Evolutionary conservation across 2,888 invertebrate species (phyloP).

Genomic region (Cephus pulcher): DNA sequence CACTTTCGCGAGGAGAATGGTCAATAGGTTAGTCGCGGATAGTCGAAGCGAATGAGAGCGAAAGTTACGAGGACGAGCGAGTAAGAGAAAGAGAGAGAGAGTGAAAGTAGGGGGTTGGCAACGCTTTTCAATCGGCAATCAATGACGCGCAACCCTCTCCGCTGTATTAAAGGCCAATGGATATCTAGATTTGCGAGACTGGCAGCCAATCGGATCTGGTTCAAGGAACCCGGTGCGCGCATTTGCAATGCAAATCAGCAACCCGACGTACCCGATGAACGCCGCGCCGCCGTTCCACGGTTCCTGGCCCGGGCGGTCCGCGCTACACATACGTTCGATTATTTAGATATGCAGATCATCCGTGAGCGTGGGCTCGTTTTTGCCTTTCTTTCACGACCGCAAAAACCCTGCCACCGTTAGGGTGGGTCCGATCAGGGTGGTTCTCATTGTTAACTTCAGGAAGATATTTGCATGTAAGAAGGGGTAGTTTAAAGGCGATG

Average conservation of each 20-base stretch:
- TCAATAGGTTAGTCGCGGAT: background rate
- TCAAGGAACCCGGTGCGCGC: conserved; percentile 63
- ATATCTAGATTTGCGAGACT: conserved; percentile 64
- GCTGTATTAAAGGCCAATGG: conserved; percentile 57
- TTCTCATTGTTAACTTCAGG: conserved; percentile 44
- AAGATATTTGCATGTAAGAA: conserved; percentile 49
- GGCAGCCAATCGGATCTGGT: conserved; percentile 65
- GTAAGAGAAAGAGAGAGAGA: conserved; percentile 16
- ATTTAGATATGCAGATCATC: conserved; percentile 67
- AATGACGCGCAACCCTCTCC: conserved; percentile 56
- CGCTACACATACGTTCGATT: conserved; percentile 61
- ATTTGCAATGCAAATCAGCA: conserved; percentile 65
- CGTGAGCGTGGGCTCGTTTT: conserved; percentile 23
- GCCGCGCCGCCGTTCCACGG: conserved; percentile 30
- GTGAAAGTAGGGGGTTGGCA: conserved; percentile 30
- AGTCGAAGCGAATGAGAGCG: conserved; percentile 22
- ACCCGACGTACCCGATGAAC: conserved; percentile 42
- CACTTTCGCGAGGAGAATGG: background rate
- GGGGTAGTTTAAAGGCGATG: conserved; percentile 18
- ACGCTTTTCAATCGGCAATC: conserved; percentile 61
- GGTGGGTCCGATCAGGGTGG: conserved; percentile 22
- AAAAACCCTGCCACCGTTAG: background rate
- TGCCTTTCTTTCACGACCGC: conserved; percentile 5
- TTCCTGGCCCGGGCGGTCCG: background rate
- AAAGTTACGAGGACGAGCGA: conserved; percentile 10